Evolutionary conservation across 64 coral and sea anemone genomes (phyloP).

Genomic region (Anthopleura sola): DNA sequence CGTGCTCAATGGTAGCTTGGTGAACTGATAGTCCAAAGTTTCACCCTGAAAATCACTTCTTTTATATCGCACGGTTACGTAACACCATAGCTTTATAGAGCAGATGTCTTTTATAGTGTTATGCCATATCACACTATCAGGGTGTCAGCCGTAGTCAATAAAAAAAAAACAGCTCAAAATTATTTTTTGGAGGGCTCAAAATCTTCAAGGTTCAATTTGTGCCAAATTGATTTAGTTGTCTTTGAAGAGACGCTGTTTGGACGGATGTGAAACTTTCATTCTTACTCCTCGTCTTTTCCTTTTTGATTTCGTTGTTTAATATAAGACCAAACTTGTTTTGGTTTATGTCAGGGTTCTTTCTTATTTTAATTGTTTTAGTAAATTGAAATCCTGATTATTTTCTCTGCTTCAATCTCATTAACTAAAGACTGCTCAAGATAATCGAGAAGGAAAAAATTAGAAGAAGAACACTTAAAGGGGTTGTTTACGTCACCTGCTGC

Average conservation of each 20-base stretch:
- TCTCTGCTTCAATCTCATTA: background rate
- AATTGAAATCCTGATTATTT: background rate
- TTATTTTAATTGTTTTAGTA: too few species aligned
- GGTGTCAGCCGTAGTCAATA: background rate
- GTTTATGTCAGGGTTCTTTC: too few species aligned
- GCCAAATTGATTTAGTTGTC: background rate
- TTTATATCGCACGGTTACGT: background rate
- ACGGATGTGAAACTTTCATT: background rate
- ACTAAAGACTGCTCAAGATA: background rate
- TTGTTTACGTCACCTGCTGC: background rate
- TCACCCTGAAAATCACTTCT: too few species aligned
- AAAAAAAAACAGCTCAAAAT: background rate
- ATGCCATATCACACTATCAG: too few species aligned
- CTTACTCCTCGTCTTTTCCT: too few species aligned
- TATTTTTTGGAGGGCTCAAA: background rate
- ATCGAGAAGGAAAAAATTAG: background rate
- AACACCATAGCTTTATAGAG: background rate
- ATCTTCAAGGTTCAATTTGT: background rate
- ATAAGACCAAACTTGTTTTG: too few species aligned
- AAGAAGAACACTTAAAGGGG: background rate
- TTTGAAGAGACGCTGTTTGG: too few species aligned
- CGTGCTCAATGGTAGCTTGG: too few species aligned
- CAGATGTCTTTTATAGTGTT: background rate
- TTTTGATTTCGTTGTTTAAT: too few species aligned
- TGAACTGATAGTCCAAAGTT: too few species aligned